Percentiles rank a stretch among this genome's conserved stretches.
These are phyloP conservation scores for Palloptera scutellata DNA, from an alignment of 2,888 invertebrate genomes.

Conservation along the genomic window DNA sequence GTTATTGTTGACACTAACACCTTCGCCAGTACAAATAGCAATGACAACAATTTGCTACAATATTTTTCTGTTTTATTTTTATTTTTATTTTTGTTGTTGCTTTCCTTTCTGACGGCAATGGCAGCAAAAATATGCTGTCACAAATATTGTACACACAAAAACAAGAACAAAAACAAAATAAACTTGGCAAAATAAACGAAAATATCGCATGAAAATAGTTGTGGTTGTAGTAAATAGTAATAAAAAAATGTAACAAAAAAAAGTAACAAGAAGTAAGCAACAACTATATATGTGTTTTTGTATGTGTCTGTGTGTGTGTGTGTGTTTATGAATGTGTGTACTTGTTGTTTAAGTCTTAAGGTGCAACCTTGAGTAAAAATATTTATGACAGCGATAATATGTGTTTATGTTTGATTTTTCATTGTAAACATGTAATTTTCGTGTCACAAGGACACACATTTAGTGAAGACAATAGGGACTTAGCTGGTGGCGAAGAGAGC, in stretches of 20 bases:
- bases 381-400: constrained; percentile 54
- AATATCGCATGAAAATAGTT: neutral
- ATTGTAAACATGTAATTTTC: constrained; percentile 54
- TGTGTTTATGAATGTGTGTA: too few relatives aligned
- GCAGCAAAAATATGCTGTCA: neutral
- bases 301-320: too few relatives aligned
- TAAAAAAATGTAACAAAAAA: neutral
- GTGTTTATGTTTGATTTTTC: constrained; percentile 52
- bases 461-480: constrained; percentile 1
- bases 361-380: constrained; percentile 50
- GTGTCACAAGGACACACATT: constrained; percentile 20
- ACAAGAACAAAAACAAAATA: too few relatives aligned
- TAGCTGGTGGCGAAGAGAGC: neutral
- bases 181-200: too few relatives aligned
- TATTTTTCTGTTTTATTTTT: constrained; percentile 12
- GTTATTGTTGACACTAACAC: constrained; percentile 6
- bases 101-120: neutral
- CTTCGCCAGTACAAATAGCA: constrained; percentile 8
- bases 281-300: too few relatives aligned
- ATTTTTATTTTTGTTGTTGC: neutral
- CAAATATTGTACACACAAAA: too few relatives aligned
- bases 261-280: neutral
- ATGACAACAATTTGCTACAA: constrained; percentile 24
- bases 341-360: neutral
- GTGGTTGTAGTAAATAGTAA: neutral